Conservation (phyloP, 2,113 vertebrate species). For the Pluvialis apricaria region DNA sequence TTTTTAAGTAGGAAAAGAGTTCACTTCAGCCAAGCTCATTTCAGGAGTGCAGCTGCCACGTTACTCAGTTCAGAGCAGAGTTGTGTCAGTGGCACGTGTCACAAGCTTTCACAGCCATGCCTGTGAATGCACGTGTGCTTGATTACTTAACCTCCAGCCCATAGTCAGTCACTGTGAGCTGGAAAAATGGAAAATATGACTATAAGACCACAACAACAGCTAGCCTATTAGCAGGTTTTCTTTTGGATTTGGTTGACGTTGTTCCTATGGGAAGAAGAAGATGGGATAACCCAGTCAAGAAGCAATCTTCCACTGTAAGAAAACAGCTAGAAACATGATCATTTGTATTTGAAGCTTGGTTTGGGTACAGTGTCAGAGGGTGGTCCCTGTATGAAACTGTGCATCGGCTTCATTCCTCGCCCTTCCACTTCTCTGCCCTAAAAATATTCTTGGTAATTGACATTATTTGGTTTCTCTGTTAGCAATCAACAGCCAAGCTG, state of each 20-base stretch:
- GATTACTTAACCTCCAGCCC: neutral
- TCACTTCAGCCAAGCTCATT: neutral
- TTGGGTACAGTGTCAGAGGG: neutral
- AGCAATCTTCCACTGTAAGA: neutral
- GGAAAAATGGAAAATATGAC: neutral
- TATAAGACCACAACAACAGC: neutral
- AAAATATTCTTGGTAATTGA: conserved; percentile 23
- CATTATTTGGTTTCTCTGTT: neutral
- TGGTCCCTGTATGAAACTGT: neutral
- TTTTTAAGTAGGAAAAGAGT: neutral
- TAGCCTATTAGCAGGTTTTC: neutral
- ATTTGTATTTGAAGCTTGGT: neutral
- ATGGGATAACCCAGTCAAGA: neutral
- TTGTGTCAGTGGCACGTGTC: neutral
- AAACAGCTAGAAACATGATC: neutral
- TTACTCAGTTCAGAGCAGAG: neutral
- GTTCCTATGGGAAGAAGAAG: neutral
- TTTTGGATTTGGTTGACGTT: neutral
- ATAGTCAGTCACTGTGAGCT: neutral
- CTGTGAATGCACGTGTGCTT: neutral
- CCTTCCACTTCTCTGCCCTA: neutral
- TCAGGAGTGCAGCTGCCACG: neutral
- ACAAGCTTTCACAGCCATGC: neutral
- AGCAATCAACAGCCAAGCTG: neutral
- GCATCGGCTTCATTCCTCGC: neutral